phyloP scores from a whole-genome alignment of 2,888 invertebrate genomes.

The Syritta pipiens region DNA sequence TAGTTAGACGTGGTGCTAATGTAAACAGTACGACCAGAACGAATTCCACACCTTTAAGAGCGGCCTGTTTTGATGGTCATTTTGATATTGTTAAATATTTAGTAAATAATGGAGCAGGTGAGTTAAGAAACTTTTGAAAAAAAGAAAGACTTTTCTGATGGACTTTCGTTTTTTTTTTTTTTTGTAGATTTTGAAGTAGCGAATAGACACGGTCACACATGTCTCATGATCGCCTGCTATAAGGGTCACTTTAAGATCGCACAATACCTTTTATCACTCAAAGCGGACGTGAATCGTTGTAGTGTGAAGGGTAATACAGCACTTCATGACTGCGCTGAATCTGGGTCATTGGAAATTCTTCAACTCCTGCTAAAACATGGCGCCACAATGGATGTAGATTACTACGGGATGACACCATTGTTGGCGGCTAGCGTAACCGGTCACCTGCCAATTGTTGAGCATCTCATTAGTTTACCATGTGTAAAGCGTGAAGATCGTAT shows the following conservation, averaged over 20 bases:
- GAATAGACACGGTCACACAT: conserved; percentile 97
- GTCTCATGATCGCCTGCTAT: conserved; percentile 98
- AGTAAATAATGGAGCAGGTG: conserved; percentile 92
- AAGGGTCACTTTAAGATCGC: conserved; percentile 96
- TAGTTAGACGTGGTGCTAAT: conserved; percentile 91
- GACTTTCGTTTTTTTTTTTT: background rate
- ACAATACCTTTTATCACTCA: conserved; percentile 90
- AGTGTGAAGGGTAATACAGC: conserved; percentile 95
- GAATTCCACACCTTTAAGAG: conserved; percentile 95
- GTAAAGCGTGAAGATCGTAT: conserved; percentile 90
- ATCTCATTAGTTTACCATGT: conserved; percentile 87
- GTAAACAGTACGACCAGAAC: conserved; percentile 97
- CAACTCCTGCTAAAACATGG: conserved; percentile 92
- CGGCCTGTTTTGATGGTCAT: conserved; percentile 98
- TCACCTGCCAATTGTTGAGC: conserved; percentile 95
- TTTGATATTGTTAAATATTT: conserved; percentile 96
- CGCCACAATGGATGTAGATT: conserved; percentile 95
- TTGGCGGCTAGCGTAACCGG: conserved; percentile 96
- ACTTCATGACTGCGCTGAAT: conserved; percentile 98
- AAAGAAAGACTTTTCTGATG: background rate
- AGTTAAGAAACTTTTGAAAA: conserved; percentile 70
- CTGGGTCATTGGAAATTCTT: conserved; percentile 94
- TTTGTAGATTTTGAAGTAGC: conserved; percentile 94
- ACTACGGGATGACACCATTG: conserved; percentile 97
- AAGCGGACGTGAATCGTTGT: conserved; percentile 95